phyloP scores from a whole-genome alignment of 2,888 invertebrate genomes.

The Drosophila flavopinicola region DNA sequence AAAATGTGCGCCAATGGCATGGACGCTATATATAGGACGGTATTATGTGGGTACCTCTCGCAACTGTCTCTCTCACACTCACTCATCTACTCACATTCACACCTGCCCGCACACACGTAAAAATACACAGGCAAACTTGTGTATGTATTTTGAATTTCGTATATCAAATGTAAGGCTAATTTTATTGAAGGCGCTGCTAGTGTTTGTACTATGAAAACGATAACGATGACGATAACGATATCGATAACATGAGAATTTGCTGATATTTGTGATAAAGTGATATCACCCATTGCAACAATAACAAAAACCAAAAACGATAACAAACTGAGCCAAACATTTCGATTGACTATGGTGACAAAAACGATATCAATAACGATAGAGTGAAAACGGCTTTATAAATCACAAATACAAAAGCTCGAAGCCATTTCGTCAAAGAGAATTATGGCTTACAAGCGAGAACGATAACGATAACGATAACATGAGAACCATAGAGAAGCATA shows the following conservation, averaged over 20 bases:
- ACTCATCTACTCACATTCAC: constrained; percentile 10
- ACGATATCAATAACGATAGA: no score
- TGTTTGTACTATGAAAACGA: not conserved
- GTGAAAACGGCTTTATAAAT: no score
- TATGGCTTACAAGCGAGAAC: not conserved
- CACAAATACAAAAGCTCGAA: no score
- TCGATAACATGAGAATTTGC: not conserved
- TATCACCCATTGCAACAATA: no score
- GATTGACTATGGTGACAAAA: no score
- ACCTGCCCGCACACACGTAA: constrained; percentile 1
- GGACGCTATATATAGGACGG: constrained; percentile 67
- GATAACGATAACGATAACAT: constrained; percentile 14
- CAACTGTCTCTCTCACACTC: constrained; percentile 17
- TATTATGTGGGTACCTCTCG: constrained; percentile 46
- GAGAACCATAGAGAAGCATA: no score
- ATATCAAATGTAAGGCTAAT: constrained; percentile 40
- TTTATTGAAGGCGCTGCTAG: constrained; percentile 31
- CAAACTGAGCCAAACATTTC: no score
- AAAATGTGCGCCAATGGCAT: constrained; percentile 39
- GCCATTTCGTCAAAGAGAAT: no score
- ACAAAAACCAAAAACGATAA: no score
- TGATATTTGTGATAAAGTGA: not conserved
- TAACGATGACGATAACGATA: constrained; percentile 4
- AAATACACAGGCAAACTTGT: not conserved
- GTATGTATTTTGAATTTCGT: constrained; percentile 8